A percentile compares a stretch with the other conserved stretches of the same genome.
Conservation (phyloP, 1,140 invertebrate species). For the Neodiprion pinetum region DNA sequence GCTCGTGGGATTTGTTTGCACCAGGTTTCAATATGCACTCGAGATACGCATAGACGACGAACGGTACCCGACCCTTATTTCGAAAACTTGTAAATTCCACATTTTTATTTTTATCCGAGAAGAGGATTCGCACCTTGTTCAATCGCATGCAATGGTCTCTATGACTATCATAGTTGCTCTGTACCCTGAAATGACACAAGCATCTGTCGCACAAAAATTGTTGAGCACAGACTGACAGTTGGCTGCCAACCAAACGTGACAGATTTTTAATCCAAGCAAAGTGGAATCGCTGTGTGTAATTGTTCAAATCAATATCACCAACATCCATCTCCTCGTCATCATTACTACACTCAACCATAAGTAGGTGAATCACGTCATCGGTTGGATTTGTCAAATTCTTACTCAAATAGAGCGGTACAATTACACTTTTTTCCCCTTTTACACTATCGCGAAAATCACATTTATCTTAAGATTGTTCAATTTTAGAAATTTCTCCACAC, state of each 20-base stretch:
- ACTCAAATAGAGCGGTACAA: slow-evolving; percentile 46
- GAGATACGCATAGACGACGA: slow-evolving; percentile 48
- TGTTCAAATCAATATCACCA: slow-evolving; percentile 46
- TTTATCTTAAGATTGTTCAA: slow-evolving; percentile 48
- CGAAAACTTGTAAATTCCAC: slow-evolving; percentile 44
- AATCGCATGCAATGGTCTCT: slow-evolving; percentile 37
- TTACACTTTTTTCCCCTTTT: slow-evolving; percentile 26
- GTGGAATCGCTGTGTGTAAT: slow-evolving; percentile 41
- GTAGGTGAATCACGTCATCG: slow-evolving; percentile 23
- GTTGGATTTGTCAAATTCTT: slow-evolving; percentile 30
- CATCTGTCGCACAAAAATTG: slow-evolving; percentile 47
- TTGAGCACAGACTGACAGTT: slow-evolving; percentile 35
- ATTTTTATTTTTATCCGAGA: slow-evolving; percentile 20
- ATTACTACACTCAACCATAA: slow-evolving; percentile 16
- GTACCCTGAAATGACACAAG: slow-evolving; percentile 32
- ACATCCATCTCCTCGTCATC: slow-evolving; percentile 15
- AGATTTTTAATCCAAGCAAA: too few relatives aligned
- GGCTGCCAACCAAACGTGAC: slow-evolving; percentile 24
- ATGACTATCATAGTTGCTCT: slow-evolving; percentile 36
- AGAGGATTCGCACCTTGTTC: slow-evolving; percentile 14
- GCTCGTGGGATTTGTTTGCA: slow-evolving; percentile 14
- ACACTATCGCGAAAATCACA: slow-evolving; percentile 37
- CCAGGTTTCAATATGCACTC: slow-evolving; percentile 41
- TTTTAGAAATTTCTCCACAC: slow-evolving; percentile 50
- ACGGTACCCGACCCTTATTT: slow-evolving; percentile 38